Evolutionary conservation across 2,888 invertebrate species (phyloP).

Genomic region (Agonopterix alstromeriana): DNA sequence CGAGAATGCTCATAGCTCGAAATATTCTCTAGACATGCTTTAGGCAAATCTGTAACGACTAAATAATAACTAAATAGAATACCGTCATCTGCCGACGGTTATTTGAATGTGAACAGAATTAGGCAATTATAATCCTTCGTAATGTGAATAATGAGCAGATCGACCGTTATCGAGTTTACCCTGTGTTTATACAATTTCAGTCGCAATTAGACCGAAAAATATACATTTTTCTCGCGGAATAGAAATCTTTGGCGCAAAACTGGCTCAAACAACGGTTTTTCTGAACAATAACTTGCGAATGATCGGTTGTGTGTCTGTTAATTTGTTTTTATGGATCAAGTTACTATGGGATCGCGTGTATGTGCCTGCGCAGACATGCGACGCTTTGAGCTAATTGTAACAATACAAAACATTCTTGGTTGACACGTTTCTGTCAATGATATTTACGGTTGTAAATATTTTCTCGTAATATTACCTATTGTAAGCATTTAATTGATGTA

Average conservation of each 20-base stretch:
- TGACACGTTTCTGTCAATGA: constrained; percentile 1
- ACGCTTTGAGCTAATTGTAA: neutral
- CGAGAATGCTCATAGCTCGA: neutral
- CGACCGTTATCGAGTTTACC: constrained; percentile 20
- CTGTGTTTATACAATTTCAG: constrained; percentile 2
- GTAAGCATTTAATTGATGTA: too few relatives aligned
- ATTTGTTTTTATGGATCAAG: constrained; percentile 14
- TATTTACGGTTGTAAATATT: neutral
- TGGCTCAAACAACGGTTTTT: constrained; percentile 30
- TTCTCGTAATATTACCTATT: too few relatives aligned
- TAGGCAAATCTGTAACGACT: constrained; percentile 25
- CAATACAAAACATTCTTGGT: neutral
- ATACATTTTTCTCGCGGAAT: constrained; percentile 25
- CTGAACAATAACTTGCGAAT: constrained; percentile 23
- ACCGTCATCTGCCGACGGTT: constrained; percentile 10
- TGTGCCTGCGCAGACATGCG: constrained; percentile 1
- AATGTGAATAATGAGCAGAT: neutral
- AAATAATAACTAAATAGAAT: constrained; percentile 26
- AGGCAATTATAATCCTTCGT: constrained; percentile 13
- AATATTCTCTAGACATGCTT: constrained; percentile 6
- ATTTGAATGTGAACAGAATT: constrained; percentile 16
- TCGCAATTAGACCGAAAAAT: constrained; percentile 26
- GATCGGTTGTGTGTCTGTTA: constrained; percentile 20
- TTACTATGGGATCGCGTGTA: constrained; percentile 2
- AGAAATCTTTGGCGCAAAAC: constrained; percentile 22